A percentile compares a stretch with the other conserved stretches of the same genome.
Conservation (phyloP, 2,888 invertebrate genomes). For the Hedychridium roseum region DNA sequence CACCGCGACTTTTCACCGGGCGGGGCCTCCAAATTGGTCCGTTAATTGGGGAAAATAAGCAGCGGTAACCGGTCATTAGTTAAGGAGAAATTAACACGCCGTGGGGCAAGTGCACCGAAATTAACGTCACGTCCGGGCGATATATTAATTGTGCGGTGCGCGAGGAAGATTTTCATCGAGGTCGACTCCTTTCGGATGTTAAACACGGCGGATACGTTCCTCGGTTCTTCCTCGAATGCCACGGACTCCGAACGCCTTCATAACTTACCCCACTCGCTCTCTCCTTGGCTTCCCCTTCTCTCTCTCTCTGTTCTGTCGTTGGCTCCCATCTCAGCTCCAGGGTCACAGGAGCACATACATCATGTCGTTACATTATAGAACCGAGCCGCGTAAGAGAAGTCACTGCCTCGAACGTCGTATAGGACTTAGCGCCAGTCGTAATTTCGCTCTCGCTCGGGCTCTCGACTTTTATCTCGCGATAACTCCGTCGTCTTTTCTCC, state of each 20-base stretch:
- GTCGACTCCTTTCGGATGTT: conserved; percentile 31
- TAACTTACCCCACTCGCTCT: conserved; percentile 31
- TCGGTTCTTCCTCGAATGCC: conserved; percentile 22
- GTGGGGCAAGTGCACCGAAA: neutral
- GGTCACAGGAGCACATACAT: conserved; percentile 34
- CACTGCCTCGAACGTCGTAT: too few species aligned
- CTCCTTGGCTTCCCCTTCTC: too few species aligned
- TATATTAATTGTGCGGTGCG: conserved; percentile 29
- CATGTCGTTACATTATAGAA: conserved; percentile 40
- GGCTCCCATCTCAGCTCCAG: neutral
- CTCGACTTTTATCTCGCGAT: too few species aligned
- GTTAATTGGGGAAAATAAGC: too few species aligned
- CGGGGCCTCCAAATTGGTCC: too few species aligned
- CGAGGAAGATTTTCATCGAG: conserved; percentile 24
- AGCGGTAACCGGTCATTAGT: neutral
- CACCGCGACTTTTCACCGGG: too few species aligned
- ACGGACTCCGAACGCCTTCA: conserved; percentile 25
- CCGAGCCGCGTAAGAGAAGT: conserved; percentile 29
- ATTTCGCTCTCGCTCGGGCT: too few species aligned
- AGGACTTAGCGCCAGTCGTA: too few species aligned
- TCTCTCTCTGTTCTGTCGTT: too few species aligned
- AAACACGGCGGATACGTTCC: conserved; percentile 31
- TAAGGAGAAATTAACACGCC: neutral
- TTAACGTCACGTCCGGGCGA: conserved; percentile 18
- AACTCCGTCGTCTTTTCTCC: too few species aligned